A percentile compares a stretch with the other conserved stretches of the same genome.
These are phyloP conservation scores for Amyelois transitella DNA, from an alignment of 1,140 invertebrate genomes.

Conservation along the genomic window DNA sequence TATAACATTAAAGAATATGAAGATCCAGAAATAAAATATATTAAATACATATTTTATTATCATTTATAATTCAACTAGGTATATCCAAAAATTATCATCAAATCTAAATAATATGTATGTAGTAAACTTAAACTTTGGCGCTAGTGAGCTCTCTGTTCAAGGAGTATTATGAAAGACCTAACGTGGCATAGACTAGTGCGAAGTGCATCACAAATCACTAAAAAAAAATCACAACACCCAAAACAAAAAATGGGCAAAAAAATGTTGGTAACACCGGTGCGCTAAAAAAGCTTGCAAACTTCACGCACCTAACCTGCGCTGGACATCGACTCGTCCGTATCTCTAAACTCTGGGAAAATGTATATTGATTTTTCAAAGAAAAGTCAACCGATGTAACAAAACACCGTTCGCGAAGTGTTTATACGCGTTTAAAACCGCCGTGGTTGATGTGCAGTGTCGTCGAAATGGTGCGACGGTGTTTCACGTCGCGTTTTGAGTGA, in stretches of 20 bases:
- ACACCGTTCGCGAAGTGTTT: slow-evolving; percentile 73
- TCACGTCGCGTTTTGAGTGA: slow-evolving; percentile 66
- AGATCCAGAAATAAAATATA: too few species aligned
- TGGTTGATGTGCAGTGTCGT: slow-evolving; percentile 66
- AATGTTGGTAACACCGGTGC: slow-evolving; percentile 75
- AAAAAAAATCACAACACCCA: slow-evolving; percentile 72
- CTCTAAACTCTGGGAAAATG: slow-evolving; percentile 73
- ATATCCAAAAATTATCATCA: too few species aligned
- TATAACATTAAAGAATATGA: too few species aligned
- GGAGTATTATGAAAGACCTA: slow-evolving; percentile 59
- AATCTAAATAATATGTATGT: not conserved
- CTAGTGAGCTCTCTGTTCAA: slow-evolving; percentile 31
- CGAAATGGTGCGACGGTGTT: slow-evolving; percentile 67
- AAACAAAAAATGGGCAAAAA: slow-evolving; percentile 75
- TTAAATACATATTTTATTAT: too few species aligned
- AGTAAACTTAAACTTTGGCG: slow-evolving; percentile 29
- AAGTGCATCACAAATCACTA: slow-evolving; percentile 66
- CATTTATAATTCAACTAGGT: too few species aligned
- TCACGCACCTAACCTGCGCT: slow-evolving; percentile 75
- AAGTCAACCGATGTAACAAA: slow-evolving; percentile 75
- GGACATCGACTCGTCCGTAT: slow-evolving; percentile 75
- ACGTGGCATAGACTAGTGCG: slow-evolving; percentile 37
- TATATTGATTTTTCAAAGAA: slow-evolving; percentile 77
- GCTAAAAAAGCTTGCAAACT: slow-evolving; percentile 77
- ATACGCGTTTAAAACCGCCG: slow-evolving; percentile 65